These are phyloP conservation scores for Myripristis murdjan DNA, from an alignment of 2,797 vertebrate genomes.

Conservation along the genomic window DNA sequence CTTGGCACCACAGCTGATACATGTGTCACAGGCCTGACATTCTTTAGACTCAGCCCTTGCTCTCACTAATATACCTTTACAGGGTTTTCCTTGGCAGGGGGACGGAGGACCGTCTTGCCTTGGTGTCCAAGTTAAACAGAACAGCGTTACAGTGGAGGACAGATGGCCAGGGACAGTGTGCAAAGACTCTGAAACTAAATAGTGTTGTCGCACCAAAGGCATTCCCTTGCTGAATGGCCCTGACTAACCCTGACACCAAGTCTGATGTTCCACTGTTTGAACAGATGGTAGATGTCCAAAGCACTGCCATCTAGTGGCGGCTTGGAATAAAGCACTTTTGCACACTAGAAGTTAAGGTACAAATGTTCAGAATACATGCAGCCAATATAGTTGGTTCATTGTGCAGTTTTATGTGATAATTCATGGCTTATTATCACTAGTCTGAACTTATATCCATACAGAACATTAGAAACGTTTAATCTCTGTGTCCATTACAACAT, in stretches of 20 bases:
- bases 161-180: constrained; percentile 18
- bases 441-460: too few species aligned
- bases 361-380: background rate
- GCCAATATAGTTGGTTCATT: too few species aligned
- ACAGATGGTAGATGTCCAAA: constrained; percentile 18
- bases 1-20: constrained; percentile 52
- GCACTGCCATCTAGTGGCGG: constrained; percentile 45
- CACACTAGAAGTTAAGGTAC: background rate
- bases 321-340: background rate
- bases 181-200: constrained; percentile 29
- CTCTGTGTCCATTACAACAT: background rate
- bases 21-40: constrained; percentile 62
- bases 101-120: constrained; percentile 1
- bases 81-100: constrained; percentile 67
- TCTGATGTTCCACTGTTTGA: constrained; percentile 20
- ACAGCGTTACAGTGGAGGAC: constrained; percentile 36
- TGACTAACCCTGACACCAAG: background rate
- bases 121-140: constrained; percentile 59
- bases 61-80: constrained; percentile 63
- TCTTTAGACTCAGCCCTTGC: constrained; percentile 39
- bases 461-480: background rate
- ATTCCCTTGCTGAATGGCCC: background rate
- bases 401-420: too few species aligned
- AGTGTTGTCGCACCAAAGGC: constrained; percentile 38
- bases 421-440: too few species aligned